Conservation (phyloP, 1,140 invertebrate species). For the Hypsibius dujardini region DNA sequence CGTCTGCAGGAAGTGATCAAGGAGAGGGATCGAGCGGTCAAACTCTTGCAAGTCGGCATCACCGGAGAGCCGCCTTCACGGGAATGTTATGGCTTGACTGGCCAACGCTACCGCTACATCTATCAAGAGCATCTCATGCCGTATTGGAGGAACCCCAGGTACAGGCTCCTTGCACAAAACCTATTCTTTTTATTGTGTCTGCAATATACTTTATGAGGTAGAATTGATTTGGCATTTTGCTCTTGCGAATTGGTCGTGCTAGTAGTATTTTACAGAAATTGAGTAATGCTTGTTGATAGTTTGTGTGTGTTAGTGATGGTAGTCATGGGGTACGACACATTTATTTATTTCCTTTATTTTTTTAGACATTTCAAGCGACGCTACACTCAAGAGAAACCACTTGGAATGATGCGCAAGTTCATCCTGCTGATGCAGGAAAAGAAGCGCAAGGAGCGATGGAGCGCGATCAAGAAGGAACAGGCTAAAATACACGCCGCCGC, state of each 20-base stretch:
- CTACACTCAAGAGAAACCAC: neutral
- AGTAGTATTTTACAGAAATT: neutral
- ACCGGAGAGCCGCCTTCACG: conserved; percentile 52
- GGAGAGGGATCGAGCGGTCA: conserved; percentile 79
- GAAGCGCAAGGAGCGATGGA: neutral
- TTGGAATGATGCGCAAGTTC: neutral
- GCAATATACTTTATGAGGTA: too few species aligned
- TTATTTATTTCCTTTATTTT: neutral
- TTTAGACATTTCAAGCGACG: neutral
- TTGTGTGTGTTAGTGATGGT: too few species aligned
- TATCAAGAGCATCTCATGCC: conserved; percentile 22
- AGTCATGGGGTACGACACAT: too few species aligned
- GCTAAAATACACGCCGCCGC: neutral
- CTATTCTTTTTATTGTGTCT: neutral
- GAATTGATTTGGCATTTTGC: neutral
- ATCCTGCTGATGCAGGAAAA: neutral
- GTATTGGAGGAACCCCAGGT: conserved; percentile 21
- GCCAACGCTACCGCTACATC: conserved; percentile 22
- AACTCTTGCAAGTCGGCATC: conserved; percentile 60
- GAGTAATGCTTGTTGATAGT: neutral
- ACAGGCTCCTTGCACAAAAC: neutral
- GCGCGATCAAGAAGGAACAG: neutral
- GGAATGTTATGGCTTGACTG: conserved; percentile 36
- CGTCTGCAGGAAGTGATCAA: conserved; percentile 76
- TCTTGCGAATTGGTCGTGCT: neutral